Percentiles rank a stretch among this genome's conserved stretches.
Evolutionary conservation across 2,888 invertebrate genomes (phyloP).

Genomic region (Exephanes ischioxanthus): DNA sequence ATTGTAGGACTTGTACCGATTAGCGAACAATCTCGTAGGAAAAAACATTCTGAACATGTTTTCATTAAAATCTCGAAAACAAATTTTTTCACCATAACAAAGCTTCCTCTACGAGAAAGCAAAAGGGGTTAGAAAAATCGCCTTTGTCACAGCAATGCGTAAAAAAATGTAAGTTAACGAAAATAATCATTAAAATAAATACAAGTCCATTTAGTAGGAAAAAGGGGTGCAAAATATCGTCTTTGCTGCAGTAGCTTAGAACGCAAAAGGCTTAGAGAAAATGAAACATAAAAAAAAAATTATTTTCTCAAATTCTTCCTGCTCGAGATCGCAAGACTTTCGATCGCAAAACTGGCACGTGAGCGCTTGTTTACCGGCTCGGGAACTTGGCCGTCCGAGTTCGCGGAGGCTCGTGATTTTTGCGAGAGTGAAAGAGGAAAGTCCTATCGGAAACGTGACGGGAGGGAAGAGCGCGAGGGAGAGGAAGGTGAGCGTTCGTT

Average conservation of each 20-base stretch:
- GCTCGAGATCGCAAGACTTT: slow-evolving; percentile 25
- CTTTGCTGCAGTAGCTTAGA: not conserved
- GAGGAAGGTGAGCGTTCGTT: slow-evolving; percentile 54
- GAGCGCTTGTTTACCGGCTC: not conserved
- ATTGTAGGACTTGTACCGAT: too few relatives aligned
- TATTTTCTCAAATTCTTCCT: not conserved
- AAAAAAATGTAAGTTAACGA: too few relatives aligned
- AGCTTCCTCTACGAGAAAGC: too few relatives aligned
- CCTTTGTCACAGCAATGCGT: too few relatives aligned
- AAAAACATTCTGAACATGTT: too few relatives aligned
- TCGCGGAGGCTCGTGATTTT: slow-evolving; percentile 63
- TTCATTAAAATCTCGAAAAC: too few relatives aligned
- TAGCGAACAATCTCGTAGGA: too few relatives aligned
- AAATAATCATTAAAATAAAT: too few relatives aligned
- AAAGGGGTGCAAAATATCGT: not conserved
- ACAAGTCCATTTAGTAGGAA: not conserved
- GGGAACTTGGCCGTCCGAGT: slow-evolving; percentile 27
- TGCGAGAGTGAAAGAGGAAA: slow-evolving; percentile 76
- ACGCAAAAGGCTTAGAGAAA: not conserved
- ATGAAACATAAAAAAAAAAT: not conserved
- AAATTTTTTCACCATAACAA: too few relatives aligned
- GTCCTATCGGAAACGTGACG: slow-evolving; percentile 60
- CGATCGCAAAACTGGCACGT: slow-evolving; percentile 46
- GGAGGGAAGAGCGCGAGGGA: slow-evolving; percentile 8
- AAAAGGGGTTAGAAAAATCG: too few relatives aligned